Evolutionary conservation across 2,113 vertebrate species (phyloP), one percentile per base, ranked within the genome.

Genomic region (Athene noctua): DNA sequence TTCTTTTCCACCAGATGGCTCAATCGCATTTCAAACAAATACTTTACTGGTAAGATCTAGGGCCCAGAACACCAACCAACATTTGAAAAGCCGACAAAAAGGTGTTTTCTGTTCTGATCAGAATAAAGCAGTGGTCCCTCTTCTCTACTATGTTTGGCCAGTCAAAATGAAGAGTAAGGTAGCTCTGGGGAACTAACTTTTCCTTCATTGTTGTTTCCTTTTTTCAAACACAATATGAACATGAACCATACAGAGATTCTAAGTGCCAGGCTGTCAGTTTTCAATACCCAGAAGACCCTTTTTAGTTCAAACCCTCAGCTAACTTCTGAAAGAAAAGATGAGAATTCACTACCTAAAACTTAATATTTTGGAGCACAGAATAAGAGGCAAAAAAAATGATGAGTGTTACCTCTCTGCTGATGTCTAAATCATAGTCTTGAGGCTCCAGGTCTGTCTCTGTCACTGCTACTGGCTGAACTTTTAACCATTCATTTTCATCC

Each of bases 341-440:
- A 85, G 34, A 83, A 66, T 47, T 42, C 46, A 84, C 17, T 75
- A 34, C 32, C 52, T 81, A 59, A 66, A 89, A 61, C 5, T 68
- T 19, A 81, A 6, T 52, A 47, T n/a, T 80, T 62, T 51, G 27
- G 20, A 29, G 19, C 9, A 91, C 9, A 78, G 9, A 78, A 71
- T 2, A 85, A 44, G 19, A 74, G 61, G 52, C 4, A 61, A 84
- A 18, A 17, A 66, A 92, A 63, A 63, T 21, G 9, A 20, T 16
- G 7, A 93, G 51, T 36, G 78, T 98, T 98, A 99, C 99, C 99
- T 99, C 99, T 98, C 98, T 99, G 97, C 97, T 99, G 95, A 99
- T 99, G 97, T 99, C 99, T 97, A 99, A 96, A 83, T 99, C 98
- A 94, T 99, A 99, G 88, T 99, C 98, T 80, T 99, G 98, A 11